A percentile compares a stretch with the other conserved stretches of the same genome.
phyloP scores from a whole-genome alignment of 2,888 invertebrate genomes.

The Diploptera punctata region DNA sequence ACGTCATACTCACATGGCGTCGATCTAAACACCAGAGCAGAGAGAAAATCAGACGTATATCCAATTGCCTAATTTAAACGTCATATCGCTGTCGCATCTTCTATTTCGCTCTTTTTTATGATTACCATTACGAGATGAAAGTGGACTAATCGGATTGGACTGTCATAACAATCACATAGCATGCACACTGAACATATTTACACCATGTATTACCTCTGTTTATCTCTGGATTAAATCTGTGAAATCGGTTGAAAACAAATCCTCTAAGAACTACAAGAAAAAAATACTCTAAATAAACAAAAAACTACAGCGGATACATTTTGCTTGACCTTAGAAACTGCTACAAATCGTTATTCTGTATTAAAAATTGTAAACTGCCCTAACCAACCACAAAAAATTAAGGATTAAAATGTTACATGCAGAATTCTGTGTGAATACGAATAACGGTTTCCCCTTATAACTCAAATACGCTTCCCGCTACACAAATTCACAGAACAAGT shows the following conservation, averaged over 20 bases:
- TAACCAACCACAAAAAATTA: no score
- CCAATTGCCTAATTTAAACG: not conserved
- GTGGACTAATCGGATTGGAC: not conserved
- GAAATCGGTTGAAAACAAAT: constrained; percentile 1
- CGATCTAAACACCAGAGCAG: not conserved
- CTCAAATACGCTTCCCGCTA: no score
- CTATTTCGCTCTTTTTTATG: not conserved
- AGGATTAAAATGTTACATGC: no score
- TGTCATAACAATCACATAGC: constrained; percentile 1
- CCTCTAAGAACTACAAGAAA: constrained; percentile 4
- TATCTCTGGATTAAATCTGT: constrained; percentile 7
- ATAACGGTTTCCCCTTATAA: no score
- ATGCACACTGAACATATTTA: constrained; percentile 16
- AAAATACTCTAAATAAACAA: not conserved
- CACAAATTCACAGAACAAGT: no score
- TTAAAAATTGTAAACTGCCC: no score
- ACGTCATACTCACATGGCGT: not conserved
- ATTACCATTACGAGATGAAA: constrained; percentile 7
- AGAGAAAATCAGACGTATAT: not conserved
- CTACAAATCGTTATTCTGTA: no score
- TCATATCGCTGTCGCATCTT: not conserved
- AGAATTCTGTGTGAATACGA: no score
- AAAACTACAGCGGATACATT: no score
- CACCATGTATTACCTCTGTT: constrained; percentile 14
- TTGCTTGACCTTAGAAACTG: no score